Evolutionary conservation across 2,113 vertebrate species (phyloP), one percentile per base, ranked within the genome.

Genomic region (Misgurnus anguillicaudatus): DNA sequence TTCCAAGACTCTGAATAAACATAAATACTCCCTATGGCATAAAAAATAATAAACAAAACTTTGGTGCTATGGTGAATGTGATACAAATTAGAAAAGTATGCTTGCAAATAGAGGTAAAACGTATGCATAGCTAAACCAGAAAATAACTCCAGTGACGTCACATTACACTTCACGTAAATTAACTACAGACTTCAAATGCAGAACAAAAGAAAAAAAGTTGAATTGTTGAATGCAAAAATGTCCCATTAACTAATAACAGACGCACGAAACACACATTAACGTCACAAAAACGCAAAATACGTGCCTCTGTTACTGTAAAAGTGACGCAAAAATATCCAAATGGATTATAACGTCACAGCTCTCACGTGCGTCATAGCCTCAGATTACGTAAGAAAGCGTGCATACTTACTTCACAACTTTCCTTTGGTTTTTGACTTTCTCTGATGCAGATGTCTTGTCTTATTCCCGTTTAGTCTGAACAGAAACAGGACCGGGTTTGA

Each of bases 161-260:
- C 57, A 9, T 58, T 21, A 21, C 55, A n/a, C 4, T 57, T 57
- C 36, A n/a, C n/a, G 53, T 11, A 58, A 73, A 73, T 73, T 2
- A 75, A 75, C 10, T 4, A n/a, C 73, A 75, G 73, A 47, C 63
- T 9, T 38, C 38, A 41, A 75, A 89, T 88, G 89, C 88, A 88
- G 81, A 88, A 75, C 51, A 16, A 55, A 0, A 48, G 14, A 14
- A 31, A 31, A 2, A 6, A n/a, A n/a, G n/a, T 24, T 17, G 14
- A 21, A 2, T 11, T 11, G 39, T n/a, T n/a, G 1, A 47, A 47
- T n/a, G 8, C 11, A 19, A 24, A 39, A 3, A 17, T 57, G n/a
- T 1, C 14, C 17, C 14, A 4, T 9, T 17, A 9, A 57, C 0
- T 1, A 38, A 13, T 19, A 39, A 57, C 3, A 19, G 3, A 41